phyloP scores from a whole-genome alignment of 2,113 vertebrate genomes.

The Lasiurus cinereus region DNA sequence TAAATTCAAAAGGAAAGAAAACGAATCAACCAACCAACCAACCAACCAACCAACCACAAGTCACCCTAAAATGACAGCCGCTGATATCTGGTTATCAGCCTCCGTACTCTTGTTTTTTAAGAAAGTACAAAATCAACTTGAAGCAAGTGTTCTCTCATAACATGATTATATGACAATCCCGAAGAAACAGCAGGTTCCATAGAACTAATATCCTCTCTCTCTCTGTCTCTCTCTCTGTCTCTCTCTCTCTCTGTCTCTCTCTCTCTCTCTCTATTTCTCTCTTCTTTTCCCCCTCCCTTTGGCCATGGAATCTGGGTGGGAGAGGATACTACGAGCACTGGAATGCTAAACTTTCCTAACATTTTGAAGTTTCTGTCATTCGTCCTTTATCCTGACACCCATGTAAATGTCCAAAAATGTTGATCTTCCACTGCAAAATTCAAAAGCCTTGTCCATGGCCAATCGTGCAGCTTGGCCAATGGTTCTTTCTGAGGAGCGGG shows the following conservation, averaged over 20 bases:
- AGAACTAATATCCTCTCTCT: slow-evolving; percentile 81
- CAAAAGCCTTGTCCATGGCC: slow-evolving; percentile 92
- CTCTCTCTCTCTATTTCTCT: not conserved
- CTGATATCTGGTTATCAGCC: slow-evolving; percentile 86
- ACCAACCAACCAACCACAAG: slow-evolving; percentile 78
- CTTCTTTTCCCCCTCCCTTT: not conserved
- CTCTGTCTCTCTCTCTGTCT: not conserved
- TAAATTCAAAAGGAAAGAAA: slow-evolving; percentile 82
- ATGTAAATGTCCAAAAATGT: slow-evolving; percentile 89
- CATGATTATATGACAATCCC: slow-evolving; percentile 87
- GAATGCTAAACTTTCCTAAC: slow-evolving; percentile 87
- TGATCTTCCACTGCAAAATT: slow-evolving; percentile 91
- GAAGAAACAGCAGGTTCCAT: slow-evolving; percentile 84
- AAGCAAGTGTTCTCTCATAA: slow-evolving; percentile 85
- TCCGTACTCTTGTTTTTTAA: slow-evolving; percentile 76
- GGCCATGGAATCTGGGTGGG: slow-evolving; percentile 80
- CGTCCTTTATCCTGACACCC: slow-evolving; percentile 89
- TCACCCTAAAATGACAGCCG: slow-evolving; percentile 83
- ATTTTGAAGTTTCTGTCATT: slow-evolving; percentile 87
- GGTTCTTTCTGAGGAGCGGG: slow-evolving; percentile 91
- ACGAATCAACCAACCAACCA: slow-evolving; percentile 63
- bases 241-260: not conserved
- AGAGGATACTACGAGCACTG: slow-evolving; percentile 78
- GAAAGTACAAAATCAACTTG: slow-evolving; percentile 76
- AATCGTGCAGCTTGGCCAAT: slow-evolving; percentile 93